Percentiles rank a stretch among this genome's conserved stretches.
Conservation (phyloP, 2,888 invertebrate genomes). For the Chouioia cunea region DNA sequence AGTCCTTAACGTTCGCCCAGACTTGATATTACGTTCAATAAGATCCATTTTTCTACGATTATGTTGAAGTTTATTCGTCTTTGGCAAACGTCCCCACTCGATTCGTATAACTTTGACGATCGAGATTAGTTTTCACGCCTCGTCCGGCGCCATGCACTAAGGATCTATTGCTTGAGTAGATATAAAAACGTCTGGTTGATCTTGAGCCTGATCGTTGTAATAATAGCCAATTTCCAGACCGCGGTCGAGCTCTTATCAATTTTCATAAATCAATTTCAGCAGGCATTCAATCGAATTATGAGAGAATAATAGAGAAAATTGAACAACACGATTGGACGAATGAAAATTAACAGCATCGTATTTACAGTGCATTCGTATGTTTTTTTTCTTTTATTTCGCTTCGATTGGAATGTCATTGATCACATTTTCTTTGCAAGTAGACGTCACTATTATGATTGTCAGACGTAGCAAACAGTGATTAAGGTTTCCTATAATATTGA, state of each 20-base stretch:
- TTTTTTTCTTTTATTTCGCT: neutral
- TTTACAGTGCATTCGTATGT: neutral
- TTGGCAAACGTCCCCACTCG: neutral
- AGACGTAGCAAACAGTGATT: too few relatives aligned
- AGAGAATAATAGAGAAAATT: neutral
- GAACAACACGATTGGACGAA: neutral
- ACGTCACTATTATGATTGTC: too few relatives aligned
- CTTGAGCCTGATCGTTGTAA: constrained; percentile 33
- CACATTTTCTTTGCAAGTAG: too few relatives aligned
- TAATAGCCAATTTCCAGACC: constrained; percentile 18
- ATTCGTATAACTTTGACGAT: constrained; percentile 13
- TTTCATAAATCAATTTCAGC: constrained; percentile 28
- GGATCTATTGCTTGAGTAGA: neutral
- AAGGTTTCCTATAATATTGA: too few relatives aligned
- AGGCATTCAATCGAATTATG: constrained; percentile 12
- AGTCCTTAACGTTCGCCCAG: neutral
- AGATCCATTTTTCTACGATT: neutral
- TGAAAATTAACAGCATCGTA: neutral
- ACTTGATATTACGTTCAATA: neutral
- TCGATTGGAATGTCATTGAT: too few relatives aligned
- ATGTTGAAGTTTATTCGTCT: constrained; percentile 25
- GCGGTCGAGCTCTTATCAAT: constrained; percentile 24
- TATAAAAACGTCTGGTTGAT: constrained; percentile 7
- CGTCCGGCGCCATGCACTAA: neutral
- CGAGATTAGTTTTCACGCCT: constrained; percentile 19